phyloP scores from a whole-genome alignment of 2,113 vertebrate species.

The Atractosteus spatula region DNA sequence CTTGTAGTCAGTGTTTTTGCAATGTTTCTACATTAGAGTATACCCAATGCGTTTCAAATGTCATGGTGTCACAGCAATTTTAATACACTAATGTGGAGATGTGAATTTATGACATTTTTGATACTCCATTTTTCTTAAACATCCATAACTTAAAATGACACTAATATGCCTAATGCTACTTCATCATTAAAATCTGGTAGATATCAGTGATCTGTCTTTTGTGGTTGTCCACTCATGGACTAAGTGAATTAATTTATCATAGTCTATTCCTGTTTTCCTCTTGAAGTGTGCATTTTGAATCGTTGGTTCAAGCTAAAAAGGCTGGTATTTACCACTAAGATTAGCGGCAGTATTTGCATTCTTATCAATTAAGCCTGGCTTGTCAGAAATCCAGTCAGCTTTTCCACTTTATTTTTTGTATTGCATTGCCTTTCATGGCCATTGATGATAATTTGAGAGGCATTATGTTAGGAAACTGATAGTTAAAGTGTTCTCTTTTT shows the following conservation, averaged over 20 bases:
- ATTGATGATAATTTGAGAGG: not conserved
- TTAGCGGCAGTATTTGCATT: constrained; percentile 27
- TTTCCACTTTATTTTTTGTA: not conserved
- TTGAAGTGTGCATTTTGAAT: not conserved
- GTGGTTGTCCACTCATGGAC: not conserved
- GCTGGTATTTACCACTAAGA: constrained; percentile 37
- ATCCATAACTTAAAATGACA: not conserved
- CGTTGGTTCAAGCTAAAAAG: constrained; percentile 21
- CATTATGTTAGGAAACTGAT: too few relatives aligned
- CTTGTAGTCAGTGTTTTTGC: too few relatives aligned
- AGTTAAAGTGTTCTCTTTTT: too few relatives aligned
- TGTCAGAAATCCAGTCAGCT: constrained; percentile 1
- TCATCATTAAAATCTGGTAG: constrained; percentile 12
- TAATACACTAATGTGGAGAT: too few relatives aligned
- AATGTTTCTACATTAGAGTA: too few relatives aligned
- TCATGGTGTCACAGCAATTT: too few relatives aligned
- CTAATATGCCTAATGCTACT: constrained; percentile 13
- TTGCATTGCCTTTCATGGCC: not conserved
- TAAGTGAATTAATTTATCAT: constrained; percentile 8
- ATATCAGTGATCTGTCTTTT: not conserved
- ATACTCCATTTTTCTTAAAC: too few relatives aligned
- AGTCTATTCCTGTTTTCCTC: not conserved
- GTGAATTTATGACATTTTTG: too few relatives aligned
- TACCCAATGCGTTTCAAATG: too few relatives aligned
- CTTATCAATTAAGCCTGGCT: constrained; percentile 11